phyloP scores from a whole-genome alignment of 2,888 invertebrate genomes.

The Nemotelus pantherinus region DNA sequence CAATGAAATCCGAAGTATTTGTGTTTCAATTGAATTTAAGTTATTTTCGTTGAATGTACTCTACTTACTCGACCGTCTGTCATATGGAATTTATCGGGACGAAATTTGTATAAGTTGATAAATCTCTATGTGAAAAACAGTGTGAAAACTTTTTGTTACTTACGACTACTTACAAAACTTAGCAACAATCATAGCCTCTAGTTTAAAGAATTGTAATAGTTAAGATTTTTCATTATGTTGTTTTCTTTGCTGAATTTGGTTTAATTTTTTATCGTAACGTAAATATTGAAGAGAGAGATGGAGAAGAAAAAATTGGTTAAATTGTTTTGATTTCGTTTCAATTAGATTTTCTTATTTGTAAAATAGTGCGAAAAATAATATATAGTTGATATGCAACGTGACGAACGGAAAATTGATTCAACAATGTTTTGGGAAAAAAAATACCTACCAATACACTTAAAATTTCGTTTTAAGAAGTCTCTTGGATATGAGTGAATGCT shows the following conservation, averaged over 20 bases:
- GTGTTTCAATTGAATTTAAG: conserved; percentile 51
- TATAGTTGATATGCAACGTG: conserved; percentile 24
- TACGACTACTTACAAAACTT: neutral
- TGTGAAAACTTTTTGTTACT: conserved; percentile 18
- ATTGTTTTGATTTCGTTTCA: no score
- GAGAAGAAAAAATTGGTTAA: no score
- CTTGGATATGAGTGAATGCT: conserved; percentile 41
- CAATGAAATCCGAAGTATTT: conserved; percentile 32
- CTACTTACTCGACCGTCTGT: neutral
- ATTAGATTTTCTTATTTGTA: neutral
- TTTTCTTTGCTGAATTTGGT: conserved; percentile 36
- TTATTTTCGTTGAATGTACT: conserved; percentile 44
- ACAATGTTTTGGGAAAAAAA: conserved; percentile 40
- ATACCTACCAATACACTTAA: neutral
- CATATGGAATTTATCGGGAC: conserved; percentile 13
- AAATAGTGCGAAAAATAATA: conserved; percentile 33
- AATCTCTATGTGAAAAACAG: neutral
- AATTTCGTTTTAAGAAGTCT: conserved; percentile 33
- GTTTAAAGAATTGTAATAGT: conserved; percentile 30
- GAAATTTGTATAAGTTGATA: conserved; percentile 13
- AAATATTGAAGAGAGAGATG: neutral
- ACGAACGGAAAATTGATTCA: conserved; percentile 25
- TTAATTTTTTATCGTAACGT: conserved; percentile 40
- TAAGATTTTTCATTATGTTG: conserved; percentile 25
- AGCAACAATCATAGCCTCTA: conserved; percentile 13